Base-by-base conservation (phyloP, 2,888 invertebrate genomes). In the Falcaria lacertinaria region DNA sequence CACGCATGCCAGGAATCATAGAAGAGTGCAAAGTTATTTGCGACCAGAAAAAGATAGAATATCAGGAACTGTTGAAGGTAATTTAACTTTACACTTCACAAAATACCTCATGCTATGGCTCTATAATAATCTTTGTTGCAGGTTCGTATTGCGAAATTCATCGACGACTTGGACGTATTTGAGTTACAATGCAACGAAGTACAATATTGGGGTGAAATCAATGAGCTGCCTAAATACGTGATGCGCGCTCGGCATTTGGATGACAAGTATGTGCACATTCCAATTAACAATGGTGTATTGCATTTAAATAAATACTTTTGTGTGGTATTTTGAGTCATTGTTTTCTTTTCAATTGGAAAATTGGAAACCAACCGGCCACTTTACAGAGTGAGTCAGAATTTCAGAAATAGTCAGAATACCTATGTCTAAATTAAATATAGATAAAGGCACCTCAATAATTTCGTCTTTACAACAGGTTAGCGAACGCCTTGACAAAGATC, bases 131-230 rank as follows among this genome's bases (percentile, higher is more conserved):
- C 34, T 39, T 15, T 40, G 38, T 36, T 54, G 15, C 44, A 88
- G 88, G 76, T 81, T 15, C 93, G 94, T 39, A 95, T 97, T 40
- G 92, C 95, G 39, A 92, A 94, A 60, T 98, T 98, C 66, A 90
- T 93, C 17, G 94, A 95, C 7, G 97, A 97, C 63, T 76, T 98
- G 57, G 94, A 95, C 15, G 80, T 93, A 3, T 97, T 95, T 71
- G 93, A 92, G 43, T 92, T 92, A 47, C 95, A 97, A 77, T 93
- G 95, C 25, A 94, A 97, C 50, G 96, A 97, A 62, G 92, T 98
- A 67, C 94, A 96, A 62, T 92, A 94, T 52, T 96, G 96, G 91
- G 97, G 97, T 0, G 96, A 97, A 43, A 91, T 97, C 41, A 92
- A 93, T 2, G 94, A 96, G 45, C 90, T 98, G 43, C 90, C 93